Base-by-base conservation (phyloP, 2,113 vertebrate genomes). In the Bettongia penicillata region DNA sequence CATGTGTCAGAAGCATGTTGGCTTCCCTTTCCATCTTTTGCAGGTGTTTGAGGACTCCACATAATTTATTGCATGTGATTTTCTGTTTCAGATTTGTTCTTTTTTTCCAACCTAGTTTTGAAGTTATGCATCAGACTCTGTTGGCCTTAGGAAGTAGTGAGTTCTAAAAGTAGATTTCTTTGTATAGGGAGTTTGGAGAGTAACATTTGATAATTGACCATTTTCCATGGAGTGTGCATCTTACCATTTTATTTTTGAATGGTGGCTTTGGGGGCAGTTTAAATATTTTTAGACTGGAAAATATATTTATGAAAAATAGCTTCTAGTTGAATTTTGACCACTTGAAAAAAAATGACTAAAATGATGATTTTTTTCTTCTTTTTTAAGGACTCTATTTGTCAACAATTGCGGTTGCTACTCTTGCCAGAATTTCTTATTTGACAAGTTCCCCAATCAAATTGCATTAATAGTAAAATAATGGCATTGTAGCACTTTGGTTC, bases 331-430 rank as follows among this genome's bases (percentile, higher is more conserved):
- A 50, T 97, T 97, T 97, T 98, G 96, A 90, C 94, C 93, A 37
- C 51, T 95, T 90, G 95, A 95, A 96, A 95, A 95, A 57, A 68
- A 96, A 93, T 96, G 97, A 97, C 98, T 97, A 97, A 98, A 98
- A 96, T 11, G 68, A 28, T 68, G 49, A 24, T 68, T 84, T 96
- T 96, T 90, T 49, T 97, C 93, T 77, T n/a, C 68, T 89, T 84
- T 97, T 91, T 97, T 92, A 97, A 97, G 94, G 96, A 95, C 91
- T 25, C 0, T 97, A 77, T 96, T 97, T 96, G 96, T 94, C 96
- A 94, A 90, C 28, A 95, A 91, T 92, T 94, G 2, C 94, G 94
- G 93, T 95, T 96, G 84, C 93, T 95, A 0, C 92, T 96, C 77
- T 52, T 96, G 92, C 50, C 51, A 84, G 94, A 94, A 77, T 77